Percentiles rank a stretch among this genome's conserved stretches.
These are phyloP conservation scores for Rhinella marina DNA, from an alignment of 2,797 vertebrate species.

Conservation along the genomic window DNA sequence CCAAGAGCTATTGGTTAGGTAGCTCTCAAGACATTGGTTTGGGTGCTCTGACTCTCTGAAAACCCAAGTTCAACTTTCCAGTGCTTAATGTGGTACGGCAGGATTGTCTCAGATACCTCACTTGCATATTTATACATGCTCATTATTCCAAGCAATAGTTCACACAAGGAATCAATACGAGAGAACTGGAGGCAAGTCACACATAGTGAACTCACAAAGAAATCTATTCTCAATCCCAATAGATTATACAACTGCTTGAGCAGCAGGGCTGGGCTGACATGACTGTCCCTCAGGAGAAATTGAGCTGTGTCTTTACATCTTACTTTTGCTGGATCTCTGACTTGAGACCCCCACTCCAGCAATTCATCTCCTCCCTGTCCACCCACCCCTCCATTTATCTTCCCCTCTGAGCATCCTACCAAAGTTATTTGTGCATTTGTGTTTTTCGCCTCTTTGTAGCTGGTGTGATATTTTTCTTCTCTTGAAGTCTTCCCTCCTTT, in stretches of 20 bases:
- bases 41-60: not conserved
- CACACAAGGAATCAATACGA: slow-evolving; percentile 51
- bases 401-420: slow-evolving; percentile 14
- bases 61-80: not conserved
- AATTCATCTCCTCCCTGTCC: slow-evolving; percentile 56
- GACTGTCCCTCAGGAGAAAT: slow-evolving; percentile 55
- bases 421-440: slow-evolving; percentile 34
- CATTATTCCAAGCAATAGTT: slow-evolving; percentile 57
- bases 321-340: slow-evolving; percentile 42
- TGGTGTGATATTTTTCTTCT: not conserved
- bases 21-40: not conserved
- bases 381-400: slow-evolving; percentile 46
- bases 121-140: slow-evolving; percentile 57
- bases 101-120: slow-evolving; percentile 5
- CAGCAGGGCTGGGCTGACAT: slow-evolving; percentile 55
- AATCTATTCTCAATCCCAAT: slow-evolving; percentile 63
- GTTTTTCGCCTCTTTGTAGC: not conserved
- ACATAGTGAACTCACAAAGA: slow-evolving; percentile 58
- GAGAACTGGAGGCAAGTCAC: slow-evolving; percentile 57
- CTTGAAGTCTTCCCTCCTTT: slow-evolving; percentile 14
- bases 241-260: slow-evolving; percentile 58
- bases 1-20: not conserved
- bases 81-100: not conserved
- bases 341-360: slow-evolving; percentile 45
- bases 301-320: slow-evolving; percentile 44